Evolutionary conservation across 2,888 invertebrate genomes (phyloP).

Genomic region (Phaedon cochleariae): DNA sequence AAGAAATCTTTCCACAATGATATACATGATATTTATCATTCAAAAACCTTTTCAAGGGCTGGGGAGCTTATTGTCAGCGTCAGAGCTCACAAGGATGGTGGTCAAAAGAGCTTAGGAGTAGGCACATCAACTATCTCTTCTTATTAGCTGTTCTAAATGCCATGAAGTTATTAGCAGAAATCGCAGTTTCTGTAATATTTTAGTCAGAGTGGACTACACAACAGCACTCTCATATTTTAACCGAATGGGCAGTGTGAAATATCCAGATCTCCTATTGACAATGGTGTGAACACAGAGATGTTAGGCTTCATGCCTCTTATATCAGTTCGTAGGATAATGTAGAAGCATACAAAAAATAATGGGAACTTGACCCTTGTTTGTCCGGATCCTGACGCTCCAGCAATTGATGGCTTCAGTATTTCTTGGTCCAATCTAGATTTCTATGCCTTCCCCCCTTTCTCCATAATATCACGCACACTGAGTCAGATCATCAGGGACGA

Average conservation of each 20-base stretch:
- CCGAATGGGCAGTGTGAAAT: slow-evolving; percentile 6
- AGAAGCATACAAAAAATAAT: slow-evolving; percentile 13
- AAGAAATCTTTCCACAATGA: background rate
- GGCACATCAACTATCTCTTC: no score
- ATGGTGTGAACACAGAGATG: slow-evolving; percentile 13
- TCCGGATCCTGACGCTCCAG: background rate
- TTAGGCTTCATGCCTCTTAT: slow-evolving; percentile 14
- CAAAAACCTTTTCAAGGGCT: no score
- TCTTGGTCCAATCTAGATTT: slow-evolving; percentile 15
- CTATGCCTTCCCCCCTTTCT: slow-evolving; percentile 29
- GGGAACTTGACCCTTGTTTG: background rate
- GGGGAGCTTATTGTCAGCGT: no score
- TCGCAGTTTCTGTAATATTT: slow-evolving; percentile 1
- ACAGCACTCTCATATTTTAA: slow-evolving; percentile 18
- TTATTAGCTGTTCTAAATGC: slow-evolving; percentile 10
- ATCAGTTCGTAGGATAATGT: slow-evolving; percentile 9
- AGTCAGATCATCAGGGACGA: slow-evolving; percentile 10
- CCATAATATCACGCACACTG: slow-evolving; percentile 14
- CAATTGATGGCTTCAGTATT: slow-evolving; percentile 19
- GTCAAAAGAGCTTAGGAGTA: no score
- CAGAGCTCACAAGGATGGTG: slow-evolving; percentile 7
- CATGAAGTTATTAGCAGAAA: slow-evolving; percentile 5
- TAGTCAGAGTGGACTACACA: slow-evolving; percentile 19
- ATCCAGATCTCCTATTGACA: slow-evolving; percentile 16
- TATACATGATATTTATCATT: background rate